A percentile compares a stretch with the other conserved stretches of the same genome.
These are phyloP conservation scores for Sceloporus undulatus DNA, from an alignment of 2,113 vertebrate genomes.

Conservation along the genomic window DNA sequence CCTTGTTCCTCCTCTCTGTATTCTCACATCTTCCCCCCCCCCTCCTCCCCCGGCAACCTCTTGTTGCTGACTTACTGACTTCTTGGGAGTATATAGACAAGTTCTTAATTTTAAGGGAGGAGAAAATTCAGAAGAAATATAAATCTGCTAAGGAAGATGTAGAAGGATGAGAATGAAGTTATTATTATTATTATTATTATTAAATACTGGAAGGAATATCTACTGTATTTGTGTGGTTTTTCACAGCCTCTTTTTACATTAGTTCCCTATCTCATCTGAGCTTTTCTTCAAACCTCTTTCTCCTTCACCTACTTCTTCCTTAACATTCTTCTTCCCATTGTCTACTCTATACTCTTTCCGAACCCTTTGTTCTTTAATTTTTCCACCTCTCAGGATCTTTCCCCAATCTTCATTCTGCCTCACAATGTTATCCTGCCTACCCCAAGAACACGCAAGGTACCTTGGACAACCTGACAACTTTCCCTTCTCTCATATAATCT, in stretches of 20 bases:
- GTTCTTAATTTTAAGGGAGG: constrained; percentile 42
- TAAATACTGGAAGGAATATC: constrained; percentile 29
- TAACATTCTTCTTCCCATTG: too few species aligned
- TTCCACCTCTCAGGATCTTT: too few species aligned
- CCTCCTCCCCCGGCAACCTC: not conserved
- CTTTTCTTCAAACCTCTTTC: not conserved
- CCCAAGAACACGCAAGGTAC: too few species aligned
- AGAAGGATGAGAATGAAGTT: not conserved
- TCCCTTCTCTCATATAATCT: not conserved
- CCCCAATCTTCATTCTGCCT: not conserved
- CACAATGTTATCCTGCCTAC: too few species aligned
- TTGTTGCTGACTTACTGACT: not conserved
- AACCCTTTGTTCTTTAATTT: not conserved
- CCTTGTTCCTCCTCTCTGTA: not conserved
- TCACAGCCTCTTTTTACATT: not conserved
- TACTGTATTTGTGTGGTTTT: not conserved
- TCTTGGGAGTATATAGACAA: constrained; percentile 42
- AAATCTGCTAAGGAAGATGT: constrained; percentile 42
- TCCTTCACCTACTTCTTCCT: too few species aligned
- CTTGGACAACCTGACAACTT: not conserved
- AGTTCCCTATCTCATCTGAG: not conserved
- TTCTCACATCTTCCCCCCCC: too few species aligned
- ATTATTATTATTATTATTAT: too few species aligned
- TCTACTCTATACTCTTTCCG: too few species aligned
- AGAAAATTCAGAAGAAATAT: constrained; percentile 27